These are phyloP conservation scores for Biston betularia DNA, from an alignment of 2,888 invertebrate genomes.

Conservation along the genomic window DNA sequence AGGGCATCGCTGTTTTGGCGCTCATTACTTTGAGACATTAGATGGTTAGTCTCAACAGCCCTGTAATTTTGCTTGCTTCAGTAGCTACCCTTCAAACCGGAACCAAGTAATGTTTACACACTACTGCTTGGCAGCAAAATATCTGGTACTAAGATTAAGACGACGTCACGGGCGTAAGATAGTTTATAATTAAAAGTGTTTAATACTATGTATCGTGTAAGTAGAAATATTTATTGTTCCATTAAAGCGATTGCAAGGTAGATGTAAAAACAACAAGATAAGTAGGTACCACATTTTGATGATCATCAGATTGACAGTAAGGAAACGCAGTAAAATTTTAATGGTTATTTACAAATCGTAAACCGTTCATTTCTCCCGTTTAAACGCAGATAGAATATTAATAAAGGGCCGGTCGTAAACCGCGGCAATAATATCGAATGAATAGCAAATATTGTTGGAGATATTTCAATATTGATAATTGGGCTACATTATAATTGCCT, in stretches of 20 bases:
- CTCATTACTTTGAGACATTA: too few relatives aligned
- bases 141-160: too few relatives aligned
- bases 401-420: constrained; percentile 49
- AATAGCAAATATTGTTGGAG: constrained; percentile 41
- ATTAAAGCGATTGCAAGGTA: not conserved
- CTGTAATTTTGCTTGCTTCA: too few relatives aligned
- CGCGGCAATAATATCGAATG: constrained; percentile 41
- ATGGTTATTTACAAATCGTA: constrained; percentile 59
- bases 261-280: constrained; percentile 1
- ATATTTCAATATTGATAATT: constrained; percentile 19
- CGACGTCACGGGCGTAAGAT: too few relatives aligned
- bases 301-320: constrained; percentile 36
- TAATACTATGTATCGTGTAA: too few relatives aligned
- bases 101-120: too few relatives aligned
- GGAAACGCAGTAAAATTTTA: constrained; percentile 54
- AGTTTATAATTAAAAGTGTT: too few relatives aligned
- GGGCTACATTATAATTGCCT: not conserved
- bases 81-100: too few relatives aligned
- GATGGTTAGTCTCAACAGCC: too few relatives aligned
- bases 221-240: too few relatives aligned
- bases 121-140: too few relatives aligned
- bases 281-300: constrained; percentile 14
- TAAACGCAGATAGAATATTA: constrained; percentile 49
- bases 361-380: constrained; percentile 45
- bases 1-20: too few relatives aligned